Conservation (phyloP, 2,113 vertebrate species). For the Ibidorhyncha struthersii region DNA sequence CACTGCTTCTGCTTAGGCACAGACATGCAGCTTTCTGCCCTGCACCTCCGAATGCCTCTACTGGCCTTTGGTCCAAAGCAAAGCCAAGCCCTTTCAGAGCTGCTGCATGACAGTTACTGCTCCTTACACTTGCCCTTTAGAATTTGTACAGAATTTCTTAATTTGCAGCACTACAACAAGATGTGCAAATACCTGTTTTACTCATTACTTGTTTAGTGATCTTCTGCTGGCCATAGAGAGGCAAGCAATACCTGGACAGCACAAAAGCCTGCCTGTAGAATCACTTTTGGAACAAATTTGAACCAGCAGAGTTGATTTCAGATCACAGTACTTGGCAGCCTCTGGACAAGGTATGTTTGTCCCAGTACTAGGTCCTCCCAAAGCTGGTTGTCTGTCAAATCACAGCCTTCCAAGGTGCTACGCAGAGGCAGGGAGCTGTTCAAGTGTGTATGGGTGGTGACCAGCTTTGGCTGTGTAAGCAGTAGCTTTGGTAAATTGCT, state of each 20-base stretch:
- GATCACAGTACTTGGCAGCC: neutral
- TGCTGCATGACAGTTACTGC: neutral
- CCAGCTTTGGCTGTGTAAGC: neutral
- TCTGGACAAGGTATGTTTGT: neutral
- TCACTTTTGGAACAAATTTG: neutral
- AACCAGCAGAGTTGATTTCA: neutral
- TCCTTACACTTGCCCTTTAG: neutral
- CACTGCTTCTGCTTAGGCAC: neutral
- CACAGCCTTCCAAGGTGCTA: neutral
- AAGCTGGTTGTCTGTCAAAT: neutral
- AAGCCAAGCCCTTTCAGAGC: neutral
- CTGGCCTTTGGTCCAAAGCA: neutral
- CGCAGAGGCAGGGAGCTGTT: neutral
- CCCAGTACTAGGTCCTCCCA: neutral
- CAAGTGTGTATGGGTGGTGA: fast-evolving
- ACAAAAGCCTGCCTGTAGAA: neutral
- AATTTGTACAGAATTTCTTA: neutral
- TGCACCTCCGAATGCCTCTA: neutral
- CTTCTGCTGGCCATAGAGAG: neutral
- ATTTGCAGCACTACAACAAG: neutral
- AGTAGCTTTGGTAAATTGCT: neutral
- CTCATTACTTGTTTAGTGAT: neutral
- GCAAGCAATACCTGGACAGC: neutral
- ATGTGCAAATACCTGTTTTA: neutral
- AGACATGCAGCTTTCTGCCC: neutral